These are phyloP conservation scores for Terrapene triunguis DNA, from an alignment of 2,113 vertebrate species.

Conservation along the genomic window DNA sequence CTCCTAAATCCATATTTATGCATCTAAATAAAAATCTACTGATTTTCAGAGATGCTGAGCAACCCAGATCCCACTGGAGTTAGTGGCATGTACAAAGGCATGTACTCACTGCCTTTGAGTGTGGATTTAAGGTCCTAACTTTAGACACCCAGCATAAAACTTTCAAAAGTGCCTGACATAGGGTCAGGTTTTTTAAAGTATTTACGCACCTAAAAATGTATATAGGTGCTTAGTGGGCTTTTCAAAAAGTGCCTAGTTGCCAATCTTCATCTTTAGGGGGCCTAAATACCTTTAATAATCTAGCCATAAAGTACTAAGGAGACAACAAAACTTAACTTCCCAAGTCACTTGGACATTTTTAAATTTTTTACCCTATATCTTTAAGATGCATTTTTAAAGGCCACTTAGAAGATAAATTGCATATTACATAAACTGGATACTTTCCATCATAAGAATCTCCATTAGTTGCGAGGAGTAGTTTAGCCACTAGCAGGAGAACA, in stretches of 20 bases:
- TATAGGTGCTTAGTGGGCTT: not conserved
- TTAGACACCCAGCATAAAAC: not conserved
- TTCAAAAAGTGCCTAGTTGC: not conserved
- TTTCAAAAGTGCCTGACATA: not conserved
- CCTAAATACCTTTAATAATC: not conserved
- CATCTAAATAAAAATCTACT: not conserved
- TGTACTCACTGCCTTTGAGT: not conserved
- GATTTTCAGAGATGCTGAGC: not conserved
- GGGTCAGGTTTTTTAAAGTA: not conserved
- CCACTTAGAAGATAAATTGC: constrained; percentile 33
- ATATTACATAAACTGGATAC: not conserved
- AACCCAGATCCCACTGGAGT: not conserved
- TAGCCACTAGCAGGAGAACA: not conserved
- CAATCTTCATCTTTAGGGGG: not conserved
- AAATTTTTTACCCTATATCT: not conserved
- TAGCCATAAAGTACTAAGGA: not conserved
- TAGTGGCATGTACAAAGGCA: not conserved
- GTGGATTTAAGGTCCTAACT: not conserved
- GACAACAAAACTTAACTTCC: not conserved
- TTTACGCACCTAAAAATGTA: not conserved
- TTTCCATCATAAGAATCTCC: constrained; percentile 1
- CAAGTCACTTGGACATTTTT: not conserved
- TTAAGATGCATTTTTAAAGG: not conserved
- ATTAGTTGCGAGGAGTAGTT: not conserved
- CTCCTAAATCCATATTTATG: constrained; percentile 27